These are phyloP conservation scores for Arvicanthis niloticus DNA, from an alignment of 2,113 vertebrate genomes.

Conservation along the genomic window DNA sequence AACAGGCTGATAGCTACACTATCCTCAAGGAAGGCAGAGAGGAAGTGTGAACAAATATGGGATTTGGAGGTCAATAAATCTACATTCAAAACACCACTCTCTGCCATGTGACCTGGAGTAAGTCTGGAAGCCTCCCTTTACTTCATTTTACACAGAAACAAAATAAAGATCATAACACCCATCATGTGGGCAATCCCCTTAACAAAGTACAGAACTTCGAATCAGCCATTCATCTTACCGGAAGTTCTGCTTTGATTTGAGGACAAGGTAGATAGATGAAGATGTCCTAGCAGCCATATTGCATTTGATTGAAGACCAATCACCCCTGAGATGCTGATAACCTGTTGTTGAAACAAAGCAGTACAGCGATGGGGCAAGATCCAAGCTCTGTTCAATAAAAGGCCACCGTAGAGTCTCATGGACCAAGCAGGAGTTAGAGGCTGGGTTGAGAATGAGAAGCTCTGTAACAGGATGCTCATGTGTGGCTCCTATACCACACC, in stretches of 20 bases:
- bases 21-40: neutral
- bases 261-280: conserved; percentile 93
- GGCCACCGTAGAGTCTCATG: neutral
- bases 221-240: conserved; percentile 85
- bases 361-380: neutral
- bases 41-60: neutral
- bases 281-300: conserved; percentile 92
- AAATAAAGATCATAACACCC: neutral
- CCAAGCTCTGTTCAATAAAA: conserved; percentile 18
- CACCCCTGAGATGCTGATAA: conserved; percentile 93
- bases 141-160: neutral
- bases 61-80: neutral
- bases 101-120: neutral
- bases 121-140: neutral
- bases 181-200: neutral
- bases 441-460: neutral
- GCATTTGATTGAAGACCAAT: conserved; percentile 97
- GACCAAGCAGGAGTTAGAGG: neutral
- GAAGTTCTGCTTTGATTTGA: conserved; percentile 92
- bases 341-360: conserved; percentile 83
- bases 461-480: neutral
- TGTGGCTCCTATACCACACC: neutral
- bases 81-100: neutral
- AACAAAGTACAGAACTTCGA: neutral
- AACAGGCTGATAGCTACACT: neutral